These are phyloP conservation scores for Regulus satrapa DNA, from an alignment of 2,113 vertebrate species.

Conservation along the genomic window DNA sequence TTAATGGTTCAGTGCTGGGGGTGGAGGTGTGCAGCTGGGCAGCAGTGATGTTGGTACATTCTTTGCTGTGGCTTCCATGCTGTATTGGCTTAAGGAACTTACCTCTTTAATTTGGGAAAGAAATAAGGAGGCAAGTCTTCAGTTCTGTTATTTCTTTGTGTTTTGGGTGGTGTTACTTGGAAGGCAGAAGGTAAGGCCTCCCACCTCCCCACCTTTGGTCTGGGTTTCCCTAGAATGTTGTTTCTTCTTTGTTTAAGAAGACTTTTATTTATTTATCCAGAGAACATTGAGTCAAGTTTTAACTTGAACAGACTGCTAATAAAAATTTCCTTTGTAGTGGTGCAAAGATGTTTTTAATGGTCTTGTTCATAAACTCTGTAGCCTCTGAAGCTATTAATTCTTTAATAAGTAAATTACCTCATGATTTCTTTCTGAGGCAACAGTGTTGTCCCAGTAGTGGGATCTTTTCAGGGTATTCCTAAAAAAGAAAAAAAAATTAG, in stretches of 20 bases:
- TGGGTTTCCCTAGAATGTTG: not conserved
- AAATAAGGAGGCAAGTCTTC: not conserved
- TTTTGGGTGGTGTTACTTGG: not conserved
- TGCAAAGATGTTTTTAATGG: not conserved
- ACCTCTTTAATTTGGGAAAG: not conserved
- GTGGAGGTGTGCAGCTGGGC: not conserved
- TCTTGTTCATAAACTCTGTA: not conserved
- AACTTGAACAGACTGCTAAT: not conserved
- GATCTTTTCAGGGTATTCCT: slow-evolving; percentile 6
- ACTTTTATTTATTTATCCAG: not conserved
- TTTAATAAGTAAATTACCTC: not conserved
- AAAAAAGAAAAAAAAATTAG: not conserved
- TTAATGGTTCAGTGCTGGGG: not conserved
- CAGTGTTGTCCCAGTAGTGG: not conserved
- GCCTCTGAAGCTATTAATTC: not conserved
- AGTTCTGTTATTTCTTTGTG: not conserved
- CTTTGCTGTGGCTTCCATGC: not conserved
- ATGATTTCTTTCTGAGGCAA: not conserved
- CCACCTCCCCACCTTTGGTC: fast-evolving
- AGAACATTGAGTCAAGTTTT: not conserved
- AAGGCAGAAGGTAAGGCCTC: not conserved
- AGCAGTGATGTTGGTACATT: not conserved
- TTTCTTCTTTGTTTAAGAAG: not conserved
- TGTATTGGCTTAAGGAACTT: not conserved
- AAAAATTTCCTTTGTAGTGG: not conserved